Evolutionary conservation across 2,113 vertebrate genomes (phyloP).

Genomic region (Vulpes vulpes): DNA sequence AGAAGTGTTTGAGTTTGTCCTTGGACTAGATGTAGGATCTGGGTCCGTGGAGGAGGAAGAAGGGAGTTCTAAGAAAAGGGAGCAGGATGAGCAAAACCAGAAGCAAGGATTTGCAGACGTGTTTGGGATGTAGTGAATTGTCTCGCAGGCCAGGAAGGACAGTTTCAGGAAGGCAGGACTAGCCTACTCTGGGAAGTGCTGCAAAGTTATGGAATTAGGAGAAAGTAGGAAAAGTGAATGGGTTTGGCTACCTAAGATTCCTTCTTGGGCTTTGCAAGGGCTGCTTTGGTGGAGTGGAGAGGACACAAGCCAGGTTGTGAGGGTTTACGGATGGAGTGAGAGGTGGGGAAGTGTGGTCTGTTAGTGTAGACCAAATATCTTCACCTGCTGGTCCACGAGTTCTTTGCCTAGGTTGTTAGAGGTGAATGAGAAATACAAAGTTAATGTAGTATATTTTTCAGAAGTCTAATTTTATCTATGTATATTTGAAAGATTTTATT

Average conservation of each 20-base stretch:
- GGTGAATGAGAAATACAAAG: background rate
- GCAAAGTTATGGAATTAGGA: background rate
- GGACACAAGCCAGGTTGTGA: background rate
- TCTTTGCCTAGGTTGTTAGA: background rate
- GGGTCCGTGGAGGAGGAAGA: background rate
- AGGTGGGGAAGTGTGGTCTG: background rate
- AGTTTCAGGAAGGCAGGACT: background rate
- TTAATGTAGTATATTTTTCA: background rate
- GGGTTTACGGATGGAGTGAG: background rate
- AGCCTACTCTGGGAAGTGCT: background rate
- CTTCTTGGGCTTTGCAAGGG: background rate
- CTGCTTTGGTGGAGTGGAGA: background rate
- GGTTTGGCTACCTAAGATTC: background rate
- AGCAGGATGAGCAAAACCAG: background rate
- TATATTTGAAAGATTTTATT: too few relatives aligned
- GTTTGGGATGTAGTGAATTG: background rate
- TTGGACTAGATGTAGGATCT: background rate
- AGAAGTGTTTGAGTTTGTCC: constrained; percentile 23
- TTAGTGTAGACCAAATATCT: background rate
- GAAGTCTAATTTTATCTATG: constrained; percentile 28
- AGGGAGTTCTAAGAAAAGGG: background rate
- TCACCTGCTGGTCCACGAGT: background rate
- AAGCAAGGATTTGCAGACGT: background rate
- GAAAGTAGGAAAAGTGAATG: background rate
- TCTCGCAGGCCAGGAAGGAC: background rate